Evolutionary conservation across 2,888 invertebrate species (phyloP), one percentile per base, ranked within the genome.

Genomic region (Troides aeacus): DNA sequence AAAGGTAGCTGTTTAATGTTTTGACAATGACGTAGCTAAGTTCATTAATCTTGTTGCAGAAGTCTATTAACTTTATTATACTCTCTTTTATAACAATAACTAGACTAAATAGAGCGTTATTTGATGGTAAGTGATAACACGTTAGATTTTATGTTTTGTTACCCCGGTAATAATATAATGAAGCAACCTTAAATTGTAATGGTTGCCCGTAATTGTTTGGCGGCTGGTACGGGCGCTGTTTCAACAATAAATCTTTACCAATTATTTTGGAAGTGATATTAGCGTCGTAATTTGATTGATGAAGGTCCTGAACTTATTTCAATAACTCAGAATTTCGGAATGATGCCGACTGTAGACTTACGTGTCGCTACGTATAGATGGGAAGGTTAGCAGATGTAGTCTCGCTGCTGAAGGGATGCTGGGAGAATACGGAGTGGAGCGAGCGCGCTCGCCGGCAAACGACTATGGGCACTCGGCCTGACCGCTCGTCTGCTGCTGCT

Each of bases 371-470:
- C n/a, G 18, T 53, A 53, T 53, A 53, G 53, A 18, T 8, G 5
- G 6, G 15, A 15, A 46, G 15, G 17, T 50, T 15, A 15, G 46
- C 46, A 4, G 36, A 42, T 50, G 56, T 61, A 42, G 61, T 21
- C 56, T 10, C 53, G 50, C 15, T 15, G n/a, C 36, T 50, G 15
- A 39, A 66, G 36, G 39, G 53, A 60, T 61, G 62, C 17, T 53
- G 1, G n/a, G 30, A n/a, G 58, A 42, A 7, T n/a, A n/a, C 50
- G 23, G 7, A 39, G 12, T n/a, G 18, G 60, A 53, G 46, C 1
- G 63, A 58, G 56, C 58, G 68, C 68, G 23, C 36, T 18, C 24
- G 62, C 18, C 67, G 42, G 56, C 67, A 67, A 62, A 62, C 68
- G 64, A 53, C 60, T 60, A 60, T 60, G 68, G 36, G 50, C 50